Evolutionary conservation across 2,113 vertebrate species (phyloP).

Genomic region (Rhadina sibilatrix): DNA sequence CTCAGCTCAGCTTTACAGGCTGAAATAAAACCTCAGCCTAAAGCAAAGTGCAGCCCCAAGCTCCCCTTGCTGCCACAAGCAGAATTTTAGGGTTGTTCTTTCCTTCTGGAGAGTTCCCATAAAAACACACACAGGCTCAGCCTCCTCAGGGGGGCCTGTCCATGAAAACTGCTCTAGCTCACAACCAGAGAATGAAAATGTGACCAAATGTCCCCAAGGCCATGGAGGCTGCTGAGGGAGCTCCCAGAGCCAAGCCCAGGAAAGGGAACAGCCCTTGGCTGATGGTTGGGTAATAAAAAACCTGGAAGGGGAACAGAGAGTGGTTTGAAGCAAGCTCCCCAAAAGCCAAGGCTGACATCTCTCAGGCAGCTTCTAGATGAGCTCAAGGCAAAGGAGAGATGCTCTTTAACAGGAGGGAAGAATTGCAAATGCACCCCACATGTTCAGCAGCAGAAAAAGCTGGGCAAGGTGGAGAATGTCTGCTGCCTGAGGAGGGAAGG

Average conservation of each 20-base stretch:
- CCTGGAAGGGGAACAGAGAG: not conserved
- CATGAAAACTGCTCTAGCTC: not conserved
- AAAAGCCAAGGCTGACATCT: not conserved
- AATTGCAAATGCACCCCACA: not conserved
- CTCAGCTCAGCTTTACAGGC: not conserved
- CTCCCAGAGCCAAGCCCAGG: not conserved
- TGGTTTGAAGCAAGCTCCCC: not conserved
- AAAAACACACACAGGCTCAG: not conserved
- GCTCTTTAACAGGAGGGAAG: not conserved
- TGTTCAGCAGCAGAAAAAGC: not conserved
- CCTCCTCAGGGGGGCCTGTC: not conserved
- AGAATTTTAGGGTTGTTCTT: not conserved
- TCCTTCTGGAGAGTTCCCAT: not conserved
- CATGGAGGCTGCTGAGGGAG: not conserved
- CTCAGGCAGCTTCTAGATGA: not conserved
- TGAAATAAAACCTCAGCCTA: not conserved
- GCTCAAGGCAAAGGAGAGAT: not conserved
- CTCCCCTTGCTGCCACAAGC: not conserved
- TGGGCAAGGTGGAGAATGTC: not conserved
- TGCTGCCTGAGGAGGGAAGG: not conserved
- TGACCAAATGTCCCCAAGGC: not conserved
- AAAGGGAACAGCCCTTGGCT: not conserved
- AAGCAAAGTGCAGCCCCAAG: not conserved
- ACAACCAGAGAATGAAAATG: not conserved
- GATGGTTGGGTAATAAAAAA: not conserved